Conservation (phyloP, 2,888 invertebrate species). For the Drosophila neoperkinsi region DNA sequence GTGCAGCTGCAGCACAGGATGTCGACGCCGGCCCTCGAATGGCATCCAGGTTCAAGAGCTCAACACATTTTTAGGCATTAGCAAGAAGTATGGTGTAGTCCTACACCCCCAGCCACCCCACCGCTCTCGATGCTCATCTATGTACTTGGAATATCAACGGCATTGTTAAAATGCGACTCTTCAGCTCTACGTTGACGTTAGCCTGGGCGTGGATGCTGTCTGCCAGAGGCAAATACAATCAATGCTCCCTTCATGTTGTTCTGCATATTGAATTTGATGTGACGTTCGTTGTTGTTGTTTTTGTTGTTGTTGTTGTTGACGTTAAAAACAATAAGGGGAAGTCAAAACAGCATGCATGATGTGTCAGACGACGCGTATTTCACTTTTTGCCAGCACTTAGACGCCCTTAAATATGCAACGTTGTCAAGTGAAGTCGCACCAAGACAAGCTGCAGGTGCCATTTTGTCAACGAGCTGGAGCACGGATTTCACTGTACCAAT, state of each 20-base stretch:
- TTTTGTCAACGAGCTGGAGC: conserved; percentile 13
- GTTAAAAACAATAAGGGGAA: conserved; percentile 71
- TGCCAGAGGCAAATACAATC: conserved; percentile 71
- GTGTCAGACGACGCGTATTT: conserved; percentile 53
- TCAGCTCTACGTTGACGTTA: not conserved
- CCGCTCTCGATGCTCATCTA: conserved; percentile 18
- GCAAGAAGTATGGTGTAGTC: conserved; percentile 41
- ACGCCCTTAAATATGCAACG: conserved; percentile 76
- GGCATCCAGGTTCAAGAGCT: conserved; percentile 61
- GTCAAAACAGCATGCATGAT: conserved; percentile 76
- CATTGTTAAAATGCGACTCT: conserved; percentile 44
- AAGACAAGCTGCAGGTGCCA: conserved; percentile 26
- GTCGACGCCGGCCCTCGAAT: conserved; percentile 54
- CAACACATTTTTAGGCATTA: conserved; percentile 74
- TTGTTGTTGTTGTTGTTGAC: conserved; percentile 43
- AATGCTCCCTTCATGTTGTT: conserved; percentile 47
- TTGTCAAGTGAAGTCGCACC: conserved; percentile 44
- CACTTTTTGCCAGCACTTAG: conserved; percentile 74
- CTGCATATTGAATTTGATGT: conserved; percentile 25
- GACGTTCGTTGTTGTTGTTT: conserved; percentile 12
- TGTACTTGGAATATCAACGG: conserved; percentile 68
- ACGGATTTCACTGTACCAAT: conserved; percentile 11
- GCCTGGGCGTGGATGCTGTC: conserved; percentile 36
- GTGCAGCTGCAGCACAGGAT: conserved; percentile 30
- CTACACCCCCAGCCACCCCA: not conserved